These are phyloP conservation scores for Pristis pectinata DNA, from an alignment of 2,797 vertebrate genomes.

Conservation along the genomic window DNA sequence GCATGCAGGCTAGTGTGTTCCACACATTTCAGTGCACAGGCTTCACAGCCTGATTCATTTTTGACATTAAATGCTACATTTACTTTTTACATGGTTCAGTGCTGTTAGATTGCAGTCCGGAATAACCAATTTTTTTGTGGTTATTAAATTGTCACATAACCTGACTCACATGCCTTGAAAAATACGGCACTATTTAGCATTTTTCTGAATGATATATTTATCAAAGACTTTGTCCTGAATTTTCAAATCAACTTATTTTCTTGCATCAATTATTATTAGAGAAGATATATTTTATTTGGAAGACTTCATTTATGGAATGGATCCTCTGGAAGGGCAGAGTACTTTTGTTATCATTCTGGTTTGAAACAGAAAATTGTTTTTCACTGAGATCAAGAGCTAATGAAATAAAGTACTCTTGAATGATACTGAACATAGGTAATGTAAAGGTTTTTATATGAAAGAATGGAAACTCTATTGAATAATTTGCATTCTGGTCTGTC, in stretches of 20 bases:
- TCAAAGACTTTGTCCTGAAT: background rate
- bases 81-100: background rate
- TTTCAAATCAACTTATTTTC: background rate
- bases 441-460: too few relatives aligned
- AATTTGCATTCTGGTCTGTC: too few relatives aligned
- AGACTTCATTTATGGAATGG: background rate
- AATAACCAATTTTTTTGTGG: conserved; percentile 6
- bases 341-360: background rate
- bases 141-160: background rate
- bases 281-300: background rate
- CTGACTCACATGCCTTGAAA: background rate
- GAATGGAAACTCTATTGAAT: too few relatives aligned
- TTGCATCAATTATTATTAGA: background rate
- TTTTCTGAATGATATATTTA: background rate
- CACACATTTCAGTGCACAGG: background rate
- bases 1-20: background rate
- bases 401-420: background rate
- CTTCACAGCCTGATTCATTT: background rate
- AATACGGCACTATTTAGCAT: background rate
- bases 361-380: background rate
- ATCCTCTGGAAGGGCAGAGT: background rate
- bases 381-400: background rate
- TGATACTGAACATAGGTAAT: background rate
- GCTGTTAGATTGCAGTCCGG: background rate
- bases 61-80: conserved; percentile 2